phyloP scores from a whole-genome alignment of 2,797 vertebrate genomes.

The Mus spretus region DNA sequence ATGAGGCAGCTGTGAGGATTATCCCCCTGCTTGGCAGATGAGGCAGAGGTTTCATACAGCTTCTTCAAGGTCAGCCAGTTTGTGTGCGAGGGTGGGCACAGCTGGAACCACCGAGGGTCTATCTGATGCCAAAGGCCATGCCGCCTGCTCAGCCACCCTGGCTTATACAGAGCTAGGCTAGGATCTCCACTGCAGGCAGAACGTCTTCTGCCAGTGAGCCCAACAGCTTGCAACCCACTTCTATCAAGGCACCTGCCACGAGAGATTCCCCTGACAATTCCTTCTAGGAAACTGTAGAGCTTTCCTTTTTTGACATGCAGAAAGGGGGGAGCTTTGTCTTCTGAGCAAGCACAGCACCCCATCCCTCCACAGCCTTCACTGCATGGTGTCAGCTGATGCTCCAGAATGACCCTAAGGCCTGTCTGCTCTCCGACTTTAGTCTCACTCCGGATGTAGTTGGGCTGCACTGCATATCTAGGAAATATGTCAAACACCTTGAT shows the following conservation, averaged over 20 bases:
- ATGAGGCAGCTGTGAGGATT: not conserved
- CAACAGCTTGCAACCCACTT: not conserved
- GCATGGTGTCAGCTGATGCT: not conserved
- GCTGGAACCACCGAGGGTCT: not conserved
- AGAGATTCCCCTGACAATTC: not conserved
- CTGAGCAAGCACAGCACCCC: no score
- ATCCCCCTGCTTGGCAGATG: not conserved
- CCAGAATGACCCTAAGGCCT: not conserved
- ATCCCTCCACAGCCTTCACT: not conserved
- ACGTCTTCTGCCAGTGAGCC: not conserved
- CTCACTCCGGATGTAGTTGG: not conserved
- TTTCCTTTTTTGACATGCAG: not conserved
- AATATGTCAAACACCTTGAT: not conserved
- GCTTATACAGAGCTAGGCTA: not conserved
- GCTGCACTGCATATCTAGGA: not conserved
- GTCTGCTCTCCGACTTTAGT: not conserved
- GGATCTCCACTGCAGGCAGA: not conserved
- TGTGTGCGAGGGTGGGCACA: not conserved
- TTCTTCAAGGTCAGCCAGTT: not conserved
- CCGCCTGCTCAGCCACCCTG: not conserved
- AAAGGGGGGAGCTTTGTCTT: not conserved
- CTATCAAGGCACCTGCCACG: not conserved
- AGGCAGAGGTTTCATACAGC: no score
- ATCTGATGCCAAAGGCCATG: not conserved
- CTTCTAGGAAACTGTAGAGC: not conserved